These are phyloP conservation scores for Boulengeromyrus knoepffleri DNA, from an alignment of 2,113 vertebrate genomes.

Conservation along the genomic window DNA sequence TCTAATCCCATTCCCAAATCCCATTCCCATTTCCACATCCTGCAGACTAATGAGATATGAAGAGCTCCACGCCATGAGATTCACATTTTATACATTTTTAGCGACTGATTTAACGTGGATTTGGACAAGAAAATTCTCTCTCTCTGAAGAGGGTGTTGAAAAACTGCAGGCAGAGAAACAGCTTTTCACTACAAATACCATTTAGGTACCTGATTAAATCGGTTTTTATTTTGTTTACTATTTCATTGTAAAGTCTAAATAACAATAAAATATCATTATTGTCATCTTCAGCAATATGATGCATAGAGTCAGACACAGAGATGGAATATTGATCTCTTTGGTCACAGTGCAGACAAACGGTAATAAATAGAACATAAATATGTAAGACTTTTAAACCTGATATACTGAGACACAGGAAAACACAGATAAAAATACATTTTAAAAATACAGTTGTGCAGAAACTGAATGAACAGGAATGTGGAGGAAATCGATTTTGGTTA, in stretches of 20 bases:
- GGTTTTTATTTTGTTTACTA: not conserved
- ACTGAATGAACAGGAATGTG: not conserved
- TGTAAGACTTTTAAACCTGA: not conserved
- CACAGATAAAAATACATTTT: not conserved
- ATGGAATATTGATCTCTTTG: not conserved
- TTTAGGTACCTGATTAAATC: not conserved
- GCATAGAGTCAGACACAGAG: not conserved
- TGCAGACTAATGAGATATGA: not conserved
- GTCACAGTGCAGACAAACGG: not conserved
- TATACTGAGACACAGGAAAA: not conserved
- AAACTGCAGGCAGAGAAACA: not conserved
- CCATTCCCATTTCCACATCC: not conserved
- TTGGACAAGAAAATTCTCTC: not conserved
- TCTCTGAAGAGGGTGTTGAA: not conserved
- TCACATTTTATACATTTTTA: not conserved
- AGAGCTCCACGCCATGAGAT: not conserved
- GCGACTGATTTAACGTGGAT: not conserved
- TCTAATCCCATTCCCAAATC: not conserved
- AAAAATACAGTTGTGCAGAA: not conserved
- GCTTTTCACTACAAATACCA: not conserved
- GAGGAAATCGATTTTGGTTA: not conserved
- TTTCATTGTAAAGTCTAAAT: not conserved
- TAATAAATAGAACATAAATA: not conserved
- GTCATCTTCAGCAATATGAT: not conserved
- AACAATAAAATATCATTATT: not conserved